Evolutionary conservation across 2,888 invertebrate genomes (phyloP), one percentile per base, ranked within the genome.

Genomic region (Nipponacmea schrenckii): DNA sequence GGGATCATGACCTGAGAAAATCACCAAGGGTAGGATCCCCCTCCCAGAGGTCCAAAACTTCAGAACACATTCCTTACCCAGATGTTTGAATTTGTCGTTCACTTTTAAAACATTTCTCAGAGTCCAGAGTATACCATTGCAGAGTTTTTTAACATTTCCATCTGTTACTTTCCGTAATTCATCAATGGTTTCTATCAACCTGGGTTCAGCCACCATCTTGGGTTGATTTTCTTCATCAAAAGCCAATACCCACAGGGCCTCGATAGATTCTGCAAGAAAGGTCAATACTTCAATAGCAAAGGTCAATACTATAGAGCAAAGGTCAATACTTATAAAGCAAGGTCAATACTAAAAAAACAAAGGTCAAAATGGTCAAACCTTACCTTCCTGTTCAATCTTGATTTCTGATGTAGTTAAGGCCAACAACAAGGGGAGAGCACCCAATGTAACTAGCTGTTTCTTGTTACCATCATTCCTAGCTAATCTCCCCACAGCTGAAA

Each of bases 391-490:
- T 69, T 81, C 81, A 12, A 74, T 70, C 4, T 68, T 62, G 62
- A 74, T 69, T 7, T 78, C 77, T 4, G 71, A 67, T 14, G 71
- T 50, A 20, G 76, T 67, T 39, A 79, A 64, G 8, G 75, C 62
- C 12, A 75, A 72, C 24, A 83, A 72, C 4, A 78, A 26, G 10
- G 79, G 77, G 2, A 81, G 46, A 14, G 75, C 77, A 31, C 81
- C 81, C 56, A 75, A 62, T 14, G 77, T 70, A n/a, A 80, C 78
- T 31, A 83, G 56, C 12, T 78, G 56, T 45, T 76, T 76, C 66
- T 82, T 82, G 72, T 83, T 83, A 26, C 74, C 73, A 69, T 83
- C 83, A 75, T 80, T 81, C 26, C 77, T 70, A 0, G 83, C 80
- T 17, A 81, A 72, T 44, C 72, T 74, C 50, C 76, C 67, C 2